Evolutionary conservation across 2,797 vertebrate species (phyloP).

Genomic region (Coilia nasus): DNA sequence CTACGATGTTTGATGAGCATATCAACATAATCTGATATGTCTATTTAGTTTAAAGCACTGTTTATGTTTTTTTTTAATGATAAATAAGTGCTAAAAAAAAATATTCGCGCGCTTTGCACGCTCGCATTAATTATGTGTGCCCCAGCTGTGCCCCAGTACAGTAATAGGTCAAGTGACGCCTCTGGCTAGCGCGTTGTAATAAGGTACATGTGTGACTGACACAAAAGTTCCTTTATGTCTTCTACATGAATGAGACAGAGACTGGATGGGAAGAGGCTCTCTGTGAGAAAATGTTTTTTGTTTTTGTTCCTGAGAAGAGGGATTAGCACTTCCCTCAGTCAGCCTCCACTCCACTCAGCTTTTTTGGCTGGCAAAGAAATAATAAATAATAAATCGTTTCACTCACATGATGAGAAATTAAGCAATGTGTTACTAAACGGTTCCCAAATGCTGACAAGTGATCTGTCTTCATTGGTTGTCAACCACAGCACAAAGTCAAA

Average conservation of each 20-base stretch:
- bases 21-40: no score
- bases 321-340: not conserved
- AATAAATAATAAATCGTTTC: not conserved
- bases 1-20: no score
- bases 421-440: not conserved
- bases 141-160: no score
- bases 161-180: no score
- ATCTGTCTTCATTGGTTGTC: constrained; percentile 3
- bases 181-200: not conserved
- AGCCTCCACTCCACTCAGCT: not conserved
- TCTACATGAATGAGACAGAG: not conserved
- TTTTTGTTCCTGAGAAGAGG: not conserved
- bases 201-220: not conserved
- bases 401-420: not conserved
- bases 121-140: no score
- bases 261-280: not conserved
- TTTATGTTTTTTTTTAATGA: no score
- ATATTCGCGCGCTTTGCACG: no score
- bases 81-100: no score
- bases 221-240: not conserved
- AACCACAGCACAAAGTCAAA: not conserved
- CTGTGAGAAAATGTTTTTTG: not conserved
- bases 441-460: not conserved
- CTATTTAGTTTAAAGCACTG: no score
- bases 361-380: not conserved